Conservation (phyloP, 1,140 invertebrate species). For the Pristionchus pacificus region DNA sequence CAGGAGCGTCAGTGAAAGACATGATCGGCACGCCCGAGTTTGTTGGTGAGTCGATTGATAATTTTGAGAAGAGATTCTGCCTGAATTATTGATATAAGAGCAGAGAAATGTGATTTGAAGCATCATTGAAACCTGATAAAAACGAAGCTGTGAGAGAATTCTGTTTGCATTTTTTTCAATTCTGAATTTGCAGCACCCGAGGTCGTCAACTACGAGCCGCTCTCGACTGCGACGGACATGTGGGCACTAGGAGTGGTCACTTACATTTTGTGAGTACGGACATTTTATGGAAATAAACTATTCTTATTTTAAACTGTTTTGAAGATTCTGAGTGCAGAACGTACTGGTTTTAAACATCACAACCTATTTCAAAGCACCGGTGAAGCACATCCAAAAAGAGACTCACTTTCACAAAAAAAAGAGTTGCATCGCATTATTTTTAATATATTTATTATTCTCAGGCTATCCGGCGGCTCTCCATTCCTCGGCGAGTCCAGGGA, state of each 20-base stretch:
- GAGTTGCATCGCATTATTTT: too few species aligned
- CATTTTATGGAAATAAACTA: neutral
- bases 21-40: conserved; percentile 67
- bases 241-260: conserved; percentile 62
- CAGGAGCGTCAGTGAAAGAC: conserved; percentile 60
- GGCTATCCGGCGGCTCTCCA: conserved; percentile 64
- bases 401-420: too few species aligned
- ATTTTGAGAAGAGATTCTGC: conserved; percentile 1
- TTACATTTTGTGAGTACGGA: conserved; percentile 59
- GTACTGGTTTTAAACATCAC: too few species aligned
- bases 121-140: too few species aligned
- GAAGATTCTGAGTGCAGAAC: too few species aligned
- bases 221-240: conserved; percentile 60
- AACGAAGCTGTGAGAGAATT: too few species aligned
- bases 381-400: too few species aligned
- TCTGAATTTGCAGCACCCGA: conserved; percentile 65
- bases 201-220: conserved; percentile 62
- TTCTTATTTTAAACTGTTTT: too few species aligned
- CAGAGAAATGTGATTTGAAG: too few species aligned
- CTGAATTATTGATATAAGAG: conserved; percentile 14
- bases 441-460: conserved; percentile 44
- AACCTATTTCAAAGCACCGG: too few species aligned
- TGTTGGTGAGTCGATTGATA: conserved; percentile 49
- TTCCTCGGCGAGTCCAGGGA: conserved; percentile 65
- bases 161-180: too few species aligned